A percentile compares a stretch with the other conserved stretches of the same genome.
Conservation (phyloP, 2,888 invertebrate species). For the Eucera pruinosa region DNA sequence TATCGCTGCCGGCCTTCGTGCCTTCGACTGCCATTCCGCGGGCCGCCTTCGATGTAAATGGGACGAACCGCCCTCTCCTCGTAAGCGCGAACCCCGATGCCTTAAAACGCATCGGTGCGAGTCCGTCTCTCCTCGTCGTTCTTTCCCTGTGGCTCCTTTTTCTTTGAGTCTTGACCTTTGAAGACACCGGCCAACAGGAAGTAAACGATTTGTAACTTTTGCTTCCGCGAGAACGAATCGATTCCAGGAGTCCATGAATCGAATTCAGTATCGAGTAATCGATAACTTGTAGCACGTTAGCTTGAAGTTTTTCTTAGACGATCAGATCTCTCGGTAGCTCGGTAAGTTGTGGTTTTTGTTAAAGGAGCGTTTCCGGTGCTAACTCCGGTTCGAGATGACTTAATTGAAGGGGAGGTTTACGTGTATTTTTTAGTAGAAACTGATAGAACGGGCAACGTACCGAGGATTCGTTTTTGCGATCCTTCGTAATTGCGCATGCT, state of each 20-base stretch:
- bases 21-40: conserved; percentile 75
- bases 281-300: no score
- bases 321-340: not conserved
- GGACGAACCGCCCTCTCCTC: conserved; percentile 70
- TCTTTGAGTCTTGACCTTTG: conserved; percentile 41
- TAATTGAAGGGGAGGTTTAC: not conserved
- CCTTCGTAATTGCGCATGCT: no score
- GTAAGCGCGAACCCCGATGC: conserved; percentile 43
- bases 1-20: conserved; percentile 76
- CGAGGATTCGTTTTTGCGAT: conserved; percentile 5
- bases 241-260: no score
- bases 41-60: conserved; percentile 76
- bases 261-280: no score
- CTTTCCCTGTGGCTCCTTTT: not conserved
- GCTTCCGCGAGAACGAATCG: conserved; percentile 39
- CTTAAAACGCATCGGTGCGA: conserved; percentile 63
- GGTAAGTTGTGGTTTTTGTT: no score
- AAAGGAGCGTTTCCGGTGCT: no score
- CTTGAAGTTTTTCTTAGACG: no score
- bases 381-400: not conserved
- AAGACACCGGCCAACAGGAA: conserved; percentile 34
- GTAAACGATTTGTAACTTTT: conserved; percentile 51
- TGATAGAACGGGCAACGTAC: conserved; percentile 6
- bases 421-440: not conserved
- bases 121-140: conserved; percentile 28